Evolutionary conservation across 2,113 vertebrate genomes (phyloP).

Genomic region (Epinephelus moara): DNA sequence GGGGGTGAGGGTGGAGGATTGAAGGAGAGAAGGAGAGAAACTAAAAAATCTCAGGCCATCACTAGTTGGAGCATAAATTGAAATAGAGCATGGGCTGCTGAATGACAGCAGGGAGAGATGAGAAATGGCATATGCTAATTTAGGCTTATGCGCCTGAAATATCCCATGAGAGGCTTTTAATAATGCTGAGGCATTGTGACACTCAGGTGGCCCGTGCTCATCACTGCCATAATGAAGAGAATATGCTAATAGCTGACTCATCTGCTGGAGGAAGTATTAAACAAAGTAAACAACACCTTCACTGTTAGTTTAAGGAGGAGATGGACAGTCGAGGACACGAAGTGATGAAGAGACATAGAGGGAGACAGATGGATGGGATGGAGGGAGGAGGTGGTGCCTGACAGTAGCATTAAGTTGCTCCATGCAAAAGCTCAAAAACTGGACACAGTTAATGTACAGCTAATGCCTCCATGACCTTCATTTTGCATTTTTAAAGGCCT

Average conservation of each 20-base stretch:
- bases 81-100: conserved; percentile 51
- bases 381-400: not conserved
- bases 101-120: conserved; percentile 74
- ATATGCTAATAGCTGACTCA: conserved; percentile 78
- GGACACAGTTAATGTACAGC: not conserved
- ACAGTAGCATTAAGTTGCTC: not conserved
- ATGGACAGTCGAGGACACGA: conserved; percentile 31
- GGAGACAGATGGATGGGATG: not conserved
- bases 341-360: not conserved
- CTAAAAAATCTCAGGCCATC: conserved; percentile 42
- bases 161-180: conserved; percentile 71
- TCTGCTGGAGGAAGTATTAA: conserved; percentile 66
- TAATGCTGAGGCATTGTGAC: conserved; percentile 71
- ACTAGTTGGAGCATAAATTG: conserved; percentile 48
- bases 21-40: conserved; percentile 45
- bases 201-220: conserved; percentile 70
- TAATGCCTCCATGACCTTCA: conserved; percentile 10
- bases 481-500: conserved; percentile 3
- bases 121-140: conserved; percentile 79
- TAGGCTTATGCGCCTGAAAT: conserved; percentile 42
- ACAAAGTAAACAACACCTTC: conserved; percentile 63
- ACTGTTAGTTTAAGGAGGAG: conserved; percentile 1
- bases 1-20: not conserved
- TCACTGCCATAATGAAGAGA: conserved; percentile 70
- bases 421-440: not conserved